Percentiles rank a stretch among this genome's conserved stretches.
Evolutionary conservation across 2,113 vertebrate genomes (phyloP).

Genomic region (Terrapene triunguis): DNA sequence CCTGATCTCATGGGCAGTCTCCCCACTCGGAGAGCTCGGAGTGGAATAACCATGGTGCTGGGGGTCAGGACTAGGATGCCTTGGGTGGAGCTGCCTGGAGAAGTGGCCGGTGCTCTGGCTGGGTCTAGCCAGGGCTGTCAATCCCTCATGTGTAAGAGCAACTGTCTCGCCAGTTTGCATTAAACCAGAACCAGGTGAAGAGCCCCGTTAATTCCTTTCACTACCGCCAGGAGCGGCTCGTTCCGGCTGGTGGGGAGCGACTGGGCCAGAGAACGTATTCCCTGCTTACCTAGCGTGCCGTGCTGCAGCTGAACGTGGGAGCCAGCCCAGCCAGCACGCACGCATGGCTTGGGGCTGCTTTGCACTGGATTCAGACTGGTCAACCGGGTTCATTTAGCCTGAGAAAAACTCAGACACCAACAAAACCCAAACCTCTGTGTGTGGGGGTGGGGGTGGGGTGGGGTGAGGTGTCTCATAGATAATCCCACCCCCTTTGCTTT

Average conservation of each 20-base stretch:
- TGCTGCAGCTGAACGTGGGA: not conserved
- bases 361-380: not conserved
- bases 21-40: not conserved
- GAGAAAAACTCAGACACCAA: not conserved
- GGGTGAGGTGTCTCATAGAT: not conserved
- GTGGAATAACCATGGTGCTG: not conserved
- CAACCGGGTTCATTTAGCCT: not conserved
- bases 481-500: not conserved
- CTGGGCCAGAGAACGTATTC: not conserved
- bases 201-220: not conserved
- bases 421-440: not conserved
- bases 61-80: not conserved
- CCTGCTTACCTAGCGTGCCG: not conserved
- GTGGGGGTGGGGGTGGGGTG: rapidly evolving
- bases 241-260: not conserved
- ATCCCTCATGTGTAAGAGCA: no score
- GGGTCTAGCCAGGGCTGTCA: no score
- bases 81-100: not conserved
- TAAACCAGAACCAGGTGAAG: not conserved
- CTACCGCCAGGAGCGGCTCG: not conserved
- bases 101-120: not conserved
- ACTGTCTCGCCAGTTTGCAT: not conserved
- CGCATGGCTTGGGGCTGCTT: not conserved
- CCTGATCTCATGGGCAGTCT: no score
- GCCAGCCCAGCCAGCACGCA: not conserved